Evolutionary conservation across 2,113 vertebrate genomes (phyloP).

Genomic region (Amazona vittata): DNA sequence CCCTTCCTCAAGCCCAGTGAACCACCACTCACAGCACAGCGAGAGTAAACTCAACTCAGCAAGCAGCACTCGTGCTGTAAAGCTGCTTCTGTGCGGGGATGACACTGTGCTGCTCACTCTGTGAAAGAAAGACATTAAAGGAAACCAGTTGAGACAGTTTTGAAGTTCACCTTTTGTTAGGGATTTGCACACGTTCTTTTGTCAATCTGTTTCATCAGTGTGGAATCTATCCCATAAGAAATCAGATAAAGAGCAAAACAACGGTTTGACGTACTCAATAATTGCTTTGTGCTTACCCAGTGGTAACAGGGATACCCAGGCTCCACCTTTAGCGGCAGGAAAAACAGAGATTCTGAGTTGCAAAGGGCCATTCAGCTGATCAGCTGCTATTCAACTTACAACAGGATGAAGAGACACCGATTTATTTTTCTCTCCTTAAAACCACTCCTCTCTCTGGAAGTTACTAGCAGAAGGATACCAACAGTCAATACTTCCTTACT

Average conservation of each 20-base stretch:
- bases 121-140: neutral
- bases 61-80: neutral
- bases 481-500: neutral
- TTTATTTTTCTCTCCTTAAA: neutral
- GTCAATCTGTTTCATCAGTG: neutral
- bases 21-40: neutral
- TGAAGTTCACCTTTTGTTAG: neutral
- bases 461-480: neutral
- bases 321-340: neutral
- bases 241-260: neutral
- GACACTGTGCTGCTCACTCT: neutral
- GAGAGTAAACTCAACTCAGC: constrained; percentile 14
- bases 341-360: neutral
- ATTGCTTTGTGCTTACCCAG: neutral
- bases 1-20: neutral
- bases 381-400: neutral
- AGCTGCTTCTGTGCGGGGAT: neutral
- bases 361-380: neutral
- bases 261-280: neutral
- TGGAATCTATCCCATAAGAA: neutral
- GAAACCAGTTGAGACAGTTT: neutral
- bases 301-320: neutral
- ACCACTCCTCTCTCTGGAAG: neutral
- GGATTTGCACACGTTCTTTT: neutral
- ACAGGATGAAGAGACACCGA: neutral